phyloP scores from a whole-genome alignment of 2,797 vertebrate species.

The Hippopotamyrus pictus region DNA sequence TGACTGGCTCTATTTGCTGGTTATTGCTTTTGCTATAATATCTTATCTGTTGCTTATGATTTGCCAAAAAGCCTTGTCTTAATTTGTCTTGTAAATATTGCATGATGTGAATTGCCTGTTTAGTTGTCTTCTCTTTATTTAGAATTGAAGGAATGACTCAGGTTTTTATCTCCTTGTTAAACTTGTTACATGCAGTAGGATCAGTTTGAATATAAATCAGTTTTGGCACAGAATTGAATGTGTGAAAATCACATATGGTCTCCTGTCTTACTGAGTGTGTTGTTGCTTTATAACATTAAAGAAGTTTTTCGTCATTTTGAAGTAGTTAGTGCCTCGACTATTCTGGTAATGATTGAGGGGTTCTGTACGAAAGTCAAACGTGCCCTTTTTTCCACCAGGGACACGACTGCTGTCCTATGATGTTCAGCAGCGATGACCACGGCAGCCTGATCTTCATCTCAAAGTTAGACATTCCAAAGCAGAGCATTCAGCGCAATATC shows the following conservation, averaged over 20 bases:
- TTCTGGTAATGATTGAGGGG: background rate
- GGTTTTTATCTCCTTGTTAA: background rate
- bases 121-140: background rate
- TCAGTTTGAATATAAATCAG: background rate
- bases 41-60: background rate
- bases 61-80: background rate
- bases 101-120: background rate
- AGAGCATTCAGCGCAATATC: slow-evolving; percentile 96
- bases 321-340: background rate
- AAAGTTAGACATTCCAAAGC: slow-evolving; percentile 95
- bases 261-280: background rate
- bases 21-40: background rate
- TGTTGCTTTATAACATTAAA: background rate
- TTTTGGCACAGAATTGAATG: background rate
- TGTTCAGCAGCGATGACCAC: slow-evolving; percentile 89
- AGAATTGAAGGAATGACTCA: background rate
- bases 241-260: background rate
- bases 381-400: slow-evolving; percentile 60
- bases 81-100: background rate
- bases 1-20: background rate
- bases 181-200: background rate
- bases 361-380: background rate
- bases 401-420: slow-evolving; percentile 97
- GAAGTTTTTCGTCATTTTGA: background rate
- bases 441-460: slow-evolving; percentile 84